Evolutionary conservation across 2,797 vertebrate species (phyloP), one percentile per base, ranked within the genome.

Genomic region (Mareca penelope): DNA sequence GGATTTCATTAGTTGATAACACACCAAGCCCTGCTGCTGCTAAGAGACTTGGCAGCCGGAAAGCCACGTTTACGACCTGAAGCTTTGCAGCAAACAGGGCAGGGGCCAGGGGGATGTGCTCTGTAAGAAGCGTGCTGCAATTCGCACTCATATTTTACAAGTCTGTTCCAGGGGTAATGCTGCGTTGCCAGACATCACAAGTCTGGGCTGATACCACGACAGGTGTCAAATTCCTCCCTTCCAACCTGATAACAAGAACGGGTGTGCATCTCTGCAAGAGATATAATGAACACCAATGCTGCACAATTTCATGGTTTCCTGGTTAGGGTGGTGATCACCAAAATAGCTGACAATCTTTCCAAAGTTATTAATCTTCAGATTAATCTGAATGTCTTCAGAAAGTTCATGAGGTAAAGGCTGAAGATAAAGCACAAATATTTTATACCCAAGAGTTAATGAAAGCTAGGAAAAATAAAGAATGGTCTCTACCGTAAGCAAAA

Each of bases 1-100:
- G 53, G 37, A 68, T 90, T 90, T 81, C 85, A 77, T 82, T 55
- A 89, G 61, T 0, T 88, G 91, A 57, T 71, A 93, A 93, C 75
- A 93, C 33, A 82, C 56, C 67, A 46, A 44, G 33, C 16, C 22
- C 55, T 75, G 59, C 53, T 23, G 85, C 48, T 57, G 67, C 52
- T 61, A 42, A 21, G n/a, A 93, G 65, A 81, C 46, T 59, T 59
- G 69, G 61, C 84, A 90, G 75, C 31, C 55, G 71, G 59, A 40
- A 70, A 63, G 50, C 40, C 4, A 2, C 6, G 31, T 22, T 79
- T 80, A 48, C 26, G 60, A 76, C 67, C 53, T 57, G 70, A 75
- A 81, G 89, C 48, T 70, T 40, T 82, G 56, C 1, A 90, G 28
- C 64, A 12, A 0, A 1, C 42, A 61, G 80, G 40, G 56, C 73